Evolutionary conservation across 1,140 invertebrate species (phyloP).

Genomic region (Stratiolaelaps scimitus): DNA sequence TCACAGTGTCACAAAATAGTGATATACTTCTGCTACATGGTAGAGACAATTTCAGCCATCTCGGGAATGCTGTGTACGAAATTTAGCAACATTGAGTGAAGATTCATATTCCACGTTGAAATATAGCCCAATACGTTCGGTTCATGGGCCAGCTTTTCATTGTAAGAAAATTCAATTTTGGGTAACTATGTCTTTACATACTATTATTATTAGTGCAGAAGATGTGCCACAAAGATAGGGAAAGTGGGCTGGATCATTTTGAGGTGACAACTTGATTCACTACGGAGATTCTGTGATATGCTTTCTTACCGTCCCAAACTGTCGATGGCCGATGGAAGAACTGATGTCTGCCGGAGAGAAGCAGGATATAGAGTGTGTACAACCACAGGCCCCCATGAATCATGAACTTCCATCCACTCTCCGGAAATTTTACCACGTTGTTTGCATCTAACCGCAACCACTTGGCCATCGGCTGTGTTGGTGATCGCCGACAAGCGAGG

Average conservation of each 20-base stretch:
- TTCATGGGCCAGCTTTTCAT: too few species aligned
- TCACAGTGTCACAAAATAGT: too few species aligned
- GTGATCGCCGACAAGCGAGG: too few species aligned
- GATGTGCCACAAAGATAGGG: slow-evolving; percentile 32
- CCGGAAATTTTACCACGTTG: slow-evolving; percentile 39
- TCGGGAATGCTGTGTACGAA: too few species aligned
- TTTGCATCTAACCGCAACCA: neutral
- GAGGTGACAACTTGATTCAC: neutral
- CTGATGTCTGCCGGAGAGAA: slow-evolving; percentile 36
- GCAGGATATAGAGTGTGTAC: slow-evolving; percentile 38
- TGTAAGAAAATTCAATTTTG: too few species aligned
- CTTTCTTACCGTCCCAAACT: slow-evolving; percentile 39
- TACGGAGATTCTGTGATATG: neutral
- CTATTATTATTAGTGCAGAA: slow-evolving; percentile 7
- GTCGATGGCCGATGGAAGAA: slow-evolving; percentile 38
- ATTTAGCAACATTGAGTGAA: too few species aligned
- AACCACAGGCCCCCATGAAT: slow-evolving; percentile 40
- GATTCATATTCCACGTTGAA: too few species aligned
- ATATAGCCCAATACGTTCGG: too few species aligned
- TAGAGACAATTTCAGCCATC: too few species aligned
- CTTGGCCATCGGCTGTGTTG: neutral
- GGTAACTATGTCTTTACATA: too few species aligned
- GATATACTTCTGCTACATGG: too few species aligned
- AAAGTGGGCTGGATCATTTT: neutral
- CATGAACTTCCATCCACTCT: slow-evolving; percentile 41